Evolutionary conservation across 2,113 vertebrate species (phyloP), one percentile per base, ranked within the genome.

Genomic region (Pimephales promelas): DNA sequence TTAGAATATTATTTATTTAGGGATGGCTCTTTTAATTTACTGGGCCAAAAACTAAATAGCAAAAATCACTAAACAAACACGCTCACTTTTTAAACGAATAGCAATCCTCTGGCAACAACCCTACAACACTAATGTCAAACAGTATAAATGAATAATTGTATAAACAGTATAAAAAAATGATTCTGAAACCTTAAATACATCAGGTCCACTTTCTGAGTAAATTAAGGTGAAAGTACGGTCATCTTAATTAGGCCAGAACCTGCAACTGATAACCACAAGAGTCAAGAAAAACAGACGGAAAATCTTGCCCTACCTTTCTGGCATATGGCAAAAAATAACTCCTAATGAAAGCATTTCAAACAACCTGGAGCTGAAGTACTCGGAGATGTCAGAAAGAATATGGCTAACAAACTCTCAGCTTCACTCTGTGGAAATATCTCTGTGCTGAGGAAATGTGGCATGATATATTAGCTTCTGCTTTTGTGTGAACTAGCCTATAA

Each of bases 181-280:
- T n/a, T 40, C 18, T 1, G 31, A 40, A 22, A 68, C 64, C 34
- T 36, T 68, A 11, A n/a, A n/a, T 3, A 34, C 22, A 40, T n/a
- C 64, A n/a, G 20, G 20, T 40, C 64, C 34, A 40, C 43, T 47
- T 52, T 74, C 72, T 49, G n/a, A 31, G 16, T 6, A 52, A 47
- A 18, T 45, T 31, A 28, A 74, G 72, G 72, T 74, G 72, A 20
- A 7, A 20, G 18, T 52, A 52, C 3, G 9, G 45, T 31, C 45
- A 74, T 52, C 26, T 47, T 74, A 74, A 74, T 74, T 52, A 74
- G 72, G 45, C 45, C 72, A 74, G 68, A 72, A 45, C 14, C 26
- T 20, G 45, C 71, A 52, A 74, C 20, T 18, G 26, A 74, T 52
- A 52, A 49, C 72, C 52, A 47, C 72, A 74, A 28, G 3, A 10